These are phyloP conservation scores for Eupithecia exiguata DNA, from an alignment of 2,888 invertebrate species.

Conservation along the genomic window DNA sequence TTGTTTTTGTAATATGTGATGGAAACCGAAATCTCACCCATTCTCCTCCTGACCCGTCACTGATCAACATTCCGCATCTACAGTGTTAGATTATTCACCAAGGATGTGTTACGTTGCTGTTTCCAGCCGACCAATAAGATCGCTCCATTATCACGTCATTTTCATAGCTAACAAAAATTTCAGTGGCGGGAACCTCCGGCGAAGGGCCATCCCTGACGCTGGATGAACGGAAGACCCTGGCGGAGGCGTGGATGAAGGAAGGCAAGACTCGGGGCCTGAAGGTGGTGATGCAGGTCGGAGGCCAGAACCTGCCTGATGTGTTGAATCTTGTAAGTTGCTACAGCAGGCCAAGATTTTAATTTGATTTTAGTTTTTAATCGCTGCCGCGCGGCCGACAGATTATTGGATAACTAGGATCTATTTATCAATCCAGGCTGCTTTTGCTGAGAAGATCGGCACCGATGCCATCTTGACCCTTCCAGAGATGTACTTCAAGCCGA, in stretches of 20 bases:
- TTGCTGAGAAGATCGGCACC: constrained; percentile 77
- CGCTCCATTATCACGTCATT: too few species aligned
- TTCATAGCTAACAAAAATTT: constrained; percentile 11
- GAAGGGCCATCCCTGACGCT: constrained; percentile 45
- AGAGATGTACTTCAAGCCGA: constrained; percentile 87
- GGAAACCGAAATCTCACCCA: too few species aligned
- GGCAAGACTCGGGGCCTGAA: constrained; percentile 35
- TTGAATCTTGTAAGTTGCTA: constrained; percentile 38
- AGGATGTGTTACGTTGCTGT: too few species aligned
- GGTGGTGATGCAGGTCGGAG: constrained; percentile 88
- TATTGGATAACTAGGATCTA: too few species aligned
- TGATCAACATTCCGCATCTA: too few species aligned
- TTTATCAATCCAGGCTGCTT: constrained; percentile 36
- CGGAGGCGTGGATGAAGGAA: constrained; percentile 43
- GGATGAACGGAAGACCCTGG: constrained; percentile 43
- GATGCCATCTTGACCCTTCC: constrained; percentile 86
- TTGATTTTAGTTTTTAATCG: too few species aligned
- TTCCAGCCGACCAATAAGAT: too few species aligned
- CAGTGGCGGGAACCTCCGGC: constrained; percentile 46
- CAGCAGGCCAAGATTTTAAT: not conserved
- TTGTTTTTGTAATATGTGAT: too few species aligned
- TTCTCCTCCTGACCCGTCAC: too few species aligned
- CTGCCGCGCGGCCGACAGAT: too few species aligned
- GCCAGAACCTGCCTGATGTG: constrained; percentile 81
- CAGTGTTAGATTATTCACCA: too few species aligned